Evolutionary conservation across 2,797 vertebrate genomes (phyloP).

Genomic region (Moxostoma hubbsi): DNA sequence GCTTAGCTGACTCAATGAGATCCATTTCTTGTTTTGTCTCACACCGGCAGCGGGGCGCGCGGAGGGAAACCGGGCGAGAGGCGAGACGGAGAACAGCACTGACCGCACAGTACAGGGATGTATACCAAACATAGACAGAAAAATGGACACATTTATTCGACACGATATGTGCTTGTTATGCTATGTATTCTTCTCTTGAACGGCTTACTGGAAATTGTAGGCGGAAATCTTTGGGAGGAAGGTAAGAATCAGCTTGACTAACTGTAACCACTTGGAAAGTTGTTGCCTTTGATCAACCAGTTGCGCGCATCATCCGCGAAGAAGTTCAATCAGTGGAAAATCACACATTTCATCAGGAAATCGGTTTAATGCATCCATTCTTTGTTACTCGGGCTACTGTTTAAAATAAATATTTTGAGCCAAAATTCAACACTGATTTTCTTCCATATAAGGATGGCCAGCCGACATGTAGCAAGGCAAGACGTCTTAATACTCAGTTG

Average conservation of each 20-base stretch:
- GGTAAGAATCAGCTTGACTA: conserved; percentile 43
- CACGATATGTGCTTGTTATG: neutral
- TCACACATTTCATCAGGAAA: neutral
- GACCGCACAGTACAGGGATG: conserved; percentile 50
- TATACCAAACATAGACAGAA: conserved; percentile 65
- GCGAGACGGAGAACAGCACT: conserved; percentile 37
- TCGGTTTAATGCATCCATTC: neutral
- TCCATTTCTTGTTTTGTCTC: conserved; percentile 46
- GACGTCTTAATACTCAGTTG: neutral
- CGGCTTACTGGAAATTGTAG: conserved; percentile 33
- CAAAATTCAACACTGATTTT: neutral
- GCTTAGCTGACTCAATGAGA: conserved; percentile 40
- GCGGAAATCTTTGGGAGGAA: conserved; percentile 23
- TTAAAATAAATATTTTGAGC: neutral
- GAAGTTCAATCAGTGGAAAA: neutral
- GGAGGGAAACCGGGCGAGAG: neutral
- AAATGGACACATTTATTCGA: conserved; percentile 36
- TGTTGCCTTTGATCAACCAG: conserved; percentile 43
- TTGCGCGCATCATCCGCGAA: conserved; percentile 43
- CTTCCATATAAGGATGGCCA: conserved; percentile 51
- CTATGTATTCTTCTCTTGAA: conserved; percentile 32
- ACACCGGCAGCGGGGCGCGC: conserved; percentile 19
- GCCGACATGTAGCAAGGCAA: neutral
- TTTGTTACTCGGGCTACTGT: neutral
- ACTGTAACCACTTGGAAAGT: conserved; percentile 43